Base-by-base conservation (phyloP, 2,113 vertebrate genomes). In the Muntiacus muntjak region DNA sequence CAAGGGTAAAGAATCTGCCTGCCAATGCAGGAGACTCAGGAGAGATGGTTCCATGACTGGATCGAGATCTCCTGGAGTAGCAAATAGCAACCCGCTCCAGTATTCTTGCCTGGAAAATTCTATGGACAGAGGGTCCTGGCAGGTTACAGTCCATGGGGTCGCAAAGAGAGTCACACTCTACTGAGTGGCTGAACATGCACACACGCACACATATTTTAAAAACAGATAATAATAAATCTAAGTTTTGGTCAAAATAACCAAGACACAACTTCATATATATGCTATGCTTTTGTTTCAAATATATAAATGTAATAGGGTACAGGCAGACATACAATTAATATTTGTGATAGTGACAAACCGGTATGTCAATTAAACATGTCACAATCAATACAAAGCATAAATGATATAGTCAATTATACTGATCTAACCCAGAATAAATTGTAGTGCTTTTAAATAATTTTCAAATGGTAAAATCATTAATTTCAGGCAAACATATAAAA, bases 21-120 rank as follows among this genome's bases (percentile, higher is more conserved):
- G 15, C 30, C 15, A 17, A 64, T n/a, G 62, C 62, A n/a, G 33
- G 62, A 64, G 33, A 64, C 15, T 64, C 62, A 64, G 9, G 30
- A 64, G 30, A 64, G 15, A 7, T 64, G 33, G 62, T n/a, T 64
- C 0, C 0, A 17, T 17, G 62, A 7, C 62, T 64, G 30, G 33
- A n/a, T n/a, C 0, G 0, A 7, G 33, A 64, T 64, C 62, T n/a
- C 7, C 7, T 64, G 15, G 15, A 64, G 62, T n/a, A 64, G 62
- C 15, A n/a, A 64, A 64, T 64, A 64, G 16, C 33, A 64, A 64
- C 30, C 15, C 3, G 0, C 33, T n/a, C 7, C 1, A n/a, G 33
- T n/a, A n/a, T 17, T 64, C 62, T 64, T n/a, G 7, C 30, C 30
- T n/a, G 7, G 16, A n/a, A n/a, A n/a, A 64, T 17, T n/a, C 62